These are phyloP conservation scores for Globia sparganii DNA, from an alignment of 2,888 invertebrate species.

Conservation along the genomic window DNA sequence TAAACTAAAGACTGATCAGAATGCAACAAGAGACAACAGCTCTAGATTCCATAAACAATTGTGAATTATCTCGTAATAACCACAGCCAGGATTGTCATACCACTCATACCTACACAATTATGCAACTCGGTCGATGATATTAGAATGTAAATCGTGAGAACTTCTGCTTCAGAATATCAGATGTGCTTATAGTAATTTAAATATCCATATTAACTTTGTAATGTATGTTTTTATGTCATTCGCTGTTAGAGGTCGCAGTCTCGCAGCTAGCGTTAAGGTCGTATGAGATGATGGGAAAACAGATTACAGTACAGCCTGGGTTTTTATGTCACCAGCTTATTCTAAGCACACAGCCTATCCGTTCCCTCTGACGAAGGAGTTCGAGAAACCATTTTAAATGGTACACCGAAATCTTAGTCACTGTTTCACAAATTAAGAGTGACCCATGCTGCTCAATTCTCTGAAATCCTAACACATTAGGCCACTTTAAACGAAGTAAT, in stretches of 20 bases:
- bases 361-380: not conserved
- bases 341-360: not conserved
- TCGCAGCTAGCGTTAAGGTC: slow-evolving; percentile 23
- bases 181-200: slow-evolving; percentile 29
- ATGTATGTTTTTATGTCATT: slow-evolving; percentile 35
- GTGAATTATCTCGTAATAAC: slow-evolving; percentile 2
- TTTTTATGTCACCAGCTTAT: not conserved
- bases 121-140: slow-evolving; percentile 26
- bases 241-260: slow-evolving; percentile 26
- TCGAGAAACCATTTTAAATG: slow-evolving; percentile 13
- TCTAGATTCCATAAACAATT: slow-evolving; percentile 2
- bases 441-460: slow-evolving; percentile 44
- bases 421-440: slow-evolving; percentile 32
- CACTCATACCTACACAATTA: slow-evolving; percentile 18
- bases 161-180: slow-evolving; percentile 25
- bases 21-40: not conserved
- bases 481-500: slow-evolving; percentile 48
- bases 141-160: slow-evolving; percentile 54
- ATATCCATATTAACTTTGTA: slow-evolving; percentile 28
- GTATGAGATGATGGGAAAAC: slow-evolving; percentile 16
- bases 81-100: not conserved
- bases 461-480: slow-evolving; percentile 57
- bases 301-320: not conserved
- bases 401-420: slow-evolving; percentile 53
- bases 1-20: not conserved